phyloP scores from a whole-genome alignment of 2,113 vertebrate species.

The Oreocharis arfaki region DNA sequence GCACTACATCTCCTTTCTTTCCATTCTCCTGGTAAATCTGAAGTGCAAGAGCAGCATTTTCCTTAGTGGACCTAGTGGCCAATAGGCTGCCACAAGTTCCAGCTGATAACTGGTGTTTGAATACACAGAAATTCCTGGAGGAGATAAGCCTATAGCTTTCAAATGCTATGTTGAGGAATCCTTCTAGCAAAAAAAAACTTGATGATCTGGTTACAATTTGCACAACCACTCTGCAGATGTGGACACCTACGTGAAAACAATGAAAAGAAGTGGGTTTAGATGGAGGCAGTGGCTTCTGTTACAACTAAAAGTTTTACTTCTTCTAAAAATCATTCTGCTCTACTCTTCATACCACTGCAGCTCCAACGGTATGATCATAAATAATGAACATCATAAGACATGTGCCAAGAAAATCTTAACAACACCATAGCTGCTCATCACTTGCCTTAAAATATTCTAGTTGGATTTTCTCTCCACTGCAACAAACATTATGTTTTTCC shows the following conservation, averaged over 20 bases:
- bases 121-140: not conserved
- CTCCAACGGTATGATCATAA: not conserved
- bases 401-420: not conserved
- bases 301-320: not conserved
- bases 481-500: not conserved
- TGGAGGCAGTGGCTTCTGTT: not conserved
- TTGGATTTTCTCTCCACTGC: not conserved
- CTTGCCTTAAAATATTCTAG: not conserved
- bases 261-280: not conserved
- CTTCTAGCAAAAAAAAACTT: not conserved
- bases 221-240: not conserved
- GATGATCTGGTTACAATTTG: not conserved
- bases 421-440: not conserved
- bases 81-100: not conserved
- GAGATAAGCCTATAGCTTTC: not conserved
- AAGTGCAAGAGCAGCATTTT: not conserved
- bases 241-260: not conserved
- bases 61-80: not conserved
- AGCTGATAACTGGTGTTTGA: not conserved
- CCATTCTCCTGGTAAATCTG: not conserved
- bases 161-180: not conserved
- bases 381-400: not conserved
- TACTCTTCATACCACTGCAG: not conserved
- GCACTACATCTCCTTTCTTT: not conserved
- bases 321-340: not conserved